Base-by-base conservation (phyloP, 1,140 invertebrate genomes). In the Dendrolimus punctatus region DNA sequence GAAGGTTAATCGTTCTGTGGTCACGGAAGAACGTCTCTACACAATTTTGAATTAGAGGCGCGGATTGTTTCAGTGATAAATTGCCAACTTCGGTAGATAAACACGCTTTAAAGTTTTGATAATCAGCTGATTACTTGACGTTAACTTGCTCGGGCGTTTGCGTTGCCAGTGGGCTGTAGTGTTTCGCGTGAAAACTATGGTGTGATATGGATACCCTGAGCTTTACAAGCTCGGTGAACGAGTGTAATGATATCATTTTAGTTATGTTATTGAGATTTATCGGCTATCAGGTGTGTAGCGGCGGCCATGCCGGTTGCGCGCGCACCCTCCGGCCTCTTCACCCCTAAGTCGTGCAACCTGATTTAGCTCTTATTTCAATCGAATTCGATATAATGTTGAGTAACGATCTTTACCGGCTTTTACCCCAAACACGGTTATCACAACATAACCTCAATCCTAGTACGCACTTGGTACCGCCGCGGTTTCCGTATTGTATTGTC, bases 361-460 rank as follows among this genome's bases (percentile, higher is more conserved):
- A 61, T 76, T 62, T 76, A 62, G 62, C 60, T 68, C 73, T 68
- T 83, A 82, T 72, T 57, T 40, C 55, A 49, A 50, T 58, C 56
- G 61, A 54, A 57, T 76, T 76, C 66, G 67, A 71, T 72, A 55
- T 67, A 69, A 74, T 75, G 66, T 53, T 57, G 52, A 10, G 58
- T 61, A 10, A 58, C 47, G 46, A 43, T 57, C 63, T 58, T 65
- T 57, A 60, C 73, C 79, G 76, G 76, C 72, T 70, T 80, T 76
- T 80, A 61, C 60, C 58, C 69, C 66, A 74, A 80, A 80, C 71
- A 72, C 23, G 23, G 73, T 74, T 80, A 80, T 79, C 77, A 86
- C 76, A 86, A 85, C 80, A 85, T 85, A 85, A 82, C 82, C 82
- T 85, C 82, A 84, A 82, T 68, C 66, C 73, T 66, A 71, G 59